Percentiles rank a stretch among this genome's conserved stretches.
Conservation (phyloP, 2,113 vertebrate species). For the Poeciliopsis occidentalis region DNA sequence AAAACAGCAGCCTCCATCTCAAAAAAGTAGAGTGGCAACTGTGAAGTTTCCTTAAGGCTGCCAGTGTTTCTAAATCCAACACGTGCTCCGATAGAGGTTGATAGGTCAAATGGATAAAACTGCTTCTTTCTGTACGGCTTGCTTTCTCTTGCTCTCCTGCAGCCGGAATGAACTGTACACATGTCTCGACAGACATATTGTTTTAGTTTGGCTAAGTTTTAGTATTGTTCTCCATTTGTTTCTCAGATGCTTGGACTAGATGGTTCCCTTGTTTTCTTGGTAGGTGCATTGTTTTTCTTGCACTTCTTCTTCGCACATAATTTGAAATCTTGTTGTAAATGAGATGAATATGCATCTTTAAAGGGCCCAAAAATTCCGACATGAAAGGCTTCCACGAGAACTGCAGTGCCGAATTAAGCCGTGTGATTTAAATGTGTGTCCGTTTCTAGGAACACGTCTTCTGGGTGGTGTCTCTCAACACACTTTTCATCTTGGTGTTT, state of each 20-base stretch:
- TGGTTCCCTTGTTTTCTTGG: conserved; percentile 94
- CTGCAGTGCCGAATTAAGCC: not conserved
- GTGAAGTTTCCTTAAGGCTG: not conserved
- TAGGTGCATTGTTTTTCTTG: conserved; percentile 59
- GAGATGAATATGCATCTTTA: not conserved
- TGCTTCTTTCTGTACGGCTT: not conserved
- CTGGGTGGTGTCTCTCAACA: conserved; percentile 98
- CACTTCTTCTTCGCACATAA: not conserved
- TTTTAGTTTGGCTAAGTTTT: not conserved
- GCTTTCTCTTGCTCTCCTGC: not conserved
- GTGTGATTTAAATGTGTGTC: not conserved
- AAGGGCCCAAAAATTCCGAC: not conserved
- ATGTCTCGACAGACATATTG: not conserved
- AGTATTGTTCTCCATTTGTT: conserved; percentile 10
- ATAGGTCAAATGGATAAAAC: not conserved
- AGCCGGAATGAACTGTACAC: not conserved
- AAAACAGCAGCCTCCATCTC: no score
- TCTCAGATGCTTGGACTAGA: conserved; percentile 96
- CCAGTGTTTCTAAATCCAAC: not conserved
- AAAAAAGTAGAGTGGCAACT: not conserved
- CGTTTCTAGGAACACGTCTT: conserved; percentile 92
- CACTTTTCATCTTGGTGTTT: conserved; percentile 96
- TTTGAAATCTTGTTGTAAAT: not conserved
- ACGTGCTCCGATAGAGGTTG: not conserved
- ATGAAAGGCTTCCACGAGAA: not conserved